phyloP scores from a whole-genome alignment of 2,888 invertebrate species.

The Dolomedes plantarius region DNA sequence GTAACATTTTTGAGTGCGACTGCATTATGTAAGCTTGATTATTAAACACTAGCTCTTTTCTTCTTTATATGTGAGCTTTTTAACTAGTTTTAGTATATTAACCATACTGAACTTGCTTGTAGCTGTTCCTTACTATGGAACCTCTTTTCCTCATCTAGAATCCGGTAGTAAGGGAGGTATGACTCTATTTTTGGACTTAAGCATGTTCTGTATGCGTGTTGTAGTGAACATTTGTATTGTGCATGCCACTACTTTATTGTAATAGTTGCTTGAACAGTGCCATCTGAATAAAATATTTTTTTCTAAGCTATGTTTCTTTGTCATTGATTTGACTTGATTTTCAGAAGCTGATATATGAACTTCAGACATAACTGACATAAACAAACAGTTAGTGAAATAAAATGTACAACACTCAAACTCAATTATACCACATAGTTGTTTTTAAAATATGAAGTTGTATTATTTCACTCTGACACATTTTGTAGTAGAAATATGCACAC shows the following conservation, averaged over 20 bases:
- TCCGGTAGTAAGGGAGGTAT: constrained; percentile 66
- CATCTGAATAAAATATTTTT: constrained; percentile 66
- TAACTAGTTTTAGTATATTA: constrained; percentile 55
- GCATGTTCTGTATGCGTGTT: constrained; percentile 65
- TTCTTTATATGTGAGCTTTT: constrained; percentile 29
- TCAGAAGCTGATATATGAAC: constrained; percentile 4
- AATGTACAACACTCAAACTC: too few relatives aligned
- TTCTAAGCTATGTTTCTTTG: constrained; percentile 57
- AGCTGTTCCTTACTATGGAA: constrained; percentile 72
- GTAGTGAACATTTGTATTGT: constrained; percentile 44
- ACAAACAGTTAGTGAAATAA: too few relatives aligned
- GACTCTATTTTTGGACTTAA: constrained; percentile 55
- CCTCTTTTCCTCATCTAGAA: constrained; percentile 64
- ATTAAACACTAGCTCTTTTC: not conserved
- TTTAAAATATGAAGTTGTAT: too few relatives aligned
- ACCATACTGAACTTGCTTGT: constrained; percentile 65
- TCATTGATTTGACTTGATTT: constrained; percentile 68
- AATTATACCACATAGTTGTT: too few relatives aligned
- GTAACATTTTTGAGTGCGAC: not conserved
- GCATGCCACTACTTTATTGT: constrained; percentile 61
- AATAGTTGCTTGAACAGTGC: constrained; percentile 60
- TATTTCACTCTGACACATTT: too few relatives aligned
- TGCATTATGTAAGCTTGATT: constrained; percentile 1
- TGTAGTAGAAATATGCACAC: too few relatives aligned
- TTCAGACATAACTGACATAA: not conserved